Conservation (phyloP, 2,888 invertebrate genomes). For the Eristalis arbustorum region DNA sequence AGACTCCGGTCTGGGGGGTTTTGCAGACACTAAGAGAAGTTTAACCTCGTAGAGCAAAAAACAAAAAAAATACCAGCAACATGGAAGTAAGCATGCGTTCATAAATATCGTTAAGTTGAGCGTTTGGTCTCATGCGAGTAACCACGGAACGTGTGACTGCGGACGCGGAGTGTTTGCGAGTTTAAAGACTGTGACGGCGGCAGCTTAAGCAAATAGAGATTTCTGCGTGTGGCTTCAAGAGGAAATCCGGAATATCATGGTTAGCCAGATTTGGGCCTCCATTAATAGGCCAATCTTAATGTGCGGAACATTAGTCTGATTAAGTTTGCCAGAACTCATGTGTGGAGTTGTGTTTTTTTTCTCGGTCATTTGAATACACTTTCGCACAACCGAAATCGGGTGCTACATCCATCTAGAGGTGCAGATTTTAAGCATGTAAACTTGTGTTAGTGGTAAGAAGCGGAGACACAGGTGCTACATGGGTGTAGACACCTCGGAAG, state of each 20-base stretch:
- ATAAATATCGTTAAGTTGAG: not conserved
- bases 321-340: not conserved
- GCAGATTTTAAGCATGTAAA: too few relatives aligned
- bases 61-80: too few relatives aligned
- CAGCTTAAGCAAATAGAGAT: not conserved
- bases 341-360: not conserved
- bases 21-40: not conserved
- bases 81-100: not conserved
- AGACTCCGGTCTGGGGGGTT: not conserved
- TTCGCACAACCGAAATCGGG: not conserved
- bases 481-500: too few relatives aligned
- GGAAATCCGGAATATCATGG: not conserved
- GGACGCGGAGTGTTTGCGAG: not conserved
- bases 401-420: not conserved
- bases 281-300: not conserved
- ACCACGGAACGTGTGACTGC: not conserved
- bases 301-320: not conserved
- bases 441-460: too few relatives aligned
- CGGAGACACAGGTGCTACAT: too few relatives aligned
- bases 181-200: not conserved
- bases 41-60: not conserved
- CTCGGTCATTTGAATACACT: not conserved
- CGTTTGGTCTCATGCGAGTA: not conserved
- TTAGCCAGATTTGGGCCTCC: not conserved
- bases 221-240: not conserved